Conservation (phyloP, 2,888 invertebrate species). For the Eurytoma adleriae region DNA sequence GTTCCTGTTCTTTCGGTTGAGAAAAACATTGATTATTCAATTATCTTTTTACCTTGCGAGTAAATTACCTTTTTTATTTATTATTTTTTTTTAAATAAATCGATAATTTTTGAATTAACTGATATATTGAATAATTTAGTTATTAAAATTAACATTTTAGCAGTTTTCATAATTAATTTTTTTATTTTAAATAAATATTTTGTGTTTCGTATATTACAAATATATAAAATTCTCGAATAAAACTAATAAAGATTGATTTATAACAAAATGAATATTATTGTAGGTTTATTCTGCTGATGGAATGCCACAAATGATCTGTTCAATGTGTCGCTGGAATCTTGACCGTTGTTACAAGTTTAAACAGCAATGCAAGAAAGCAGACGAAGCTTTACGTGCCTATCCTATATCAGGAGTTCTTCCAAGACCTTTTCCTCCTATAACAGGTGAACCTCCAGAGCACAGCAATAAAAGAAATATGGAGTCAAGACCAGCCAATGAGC, state of each 20-base stretch:
- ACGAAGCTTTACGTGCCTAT: slow-evolving; percentile 83
- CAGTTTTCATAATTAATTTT: slow-evolving; percentile 1
- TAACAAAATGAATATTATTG: neutral
- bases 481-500: slow-evolving; percentile 64
- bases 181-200: neutral
- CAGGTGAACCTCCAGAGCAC: slow-evolving; percentile 67
- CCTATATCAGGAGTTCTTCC: slow-evolving; percentile 81
- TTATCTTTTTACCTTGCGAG: too few relatives aligned
- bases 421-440: slow-evolving; percentile 77
- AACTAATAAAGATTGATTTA: neutral
- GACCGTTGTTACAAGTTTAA: slow-evolving; percentile 86
- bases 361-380: slow-evolving; percentile 85
- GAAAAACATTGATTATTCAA: too few relatives aligned
- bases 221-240: neutral
- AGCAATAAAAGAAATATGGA: slow-evolving; percentile 68
- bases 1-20: too few relatives aligned
- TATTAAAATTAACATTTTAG: neutral
- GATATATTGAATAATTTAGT: neutral
- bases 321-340: slow-evolving; percentile 82
- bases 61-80: neutral
- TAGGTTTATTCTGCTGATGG: slow-evolving; percentile 79
- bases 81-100: neutral
- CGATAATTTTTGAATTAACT: neutral
- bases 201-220: neutral
- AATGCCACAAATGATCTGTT: slow-evolving; percentile 86